Evolutionary conservation across 1,140 invertebrate species (phyloP).

Genomic region (Carcinoscorpius rotundicauda): DNA sequence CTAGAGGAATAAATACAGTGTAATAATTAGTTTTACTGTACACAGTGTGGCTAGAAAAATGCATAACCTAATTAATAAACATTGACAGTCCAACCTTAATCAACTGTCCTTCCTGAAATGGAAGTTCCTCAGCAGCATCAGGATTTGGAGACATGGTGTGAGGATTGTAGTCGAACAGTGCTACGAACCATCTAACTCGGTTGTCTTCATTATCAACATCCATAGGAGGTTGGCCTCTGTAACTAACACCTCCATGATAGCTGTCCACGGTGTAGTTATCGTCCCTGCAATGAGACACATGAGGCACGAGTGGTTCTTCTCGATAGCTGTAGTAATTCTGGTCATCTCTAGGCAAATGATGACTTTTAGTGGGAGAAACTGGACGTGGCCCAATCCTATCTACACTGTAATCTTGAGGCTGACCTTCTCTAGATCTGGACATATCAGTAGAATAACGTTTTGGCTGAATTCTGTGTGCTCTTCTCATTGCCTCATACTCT

Average conservation of each 20-base stretch:
- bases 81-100: constrained; percentile 59
- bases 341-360: too few species aligned
- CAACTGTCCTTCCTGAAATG: constrained; percentile 90
- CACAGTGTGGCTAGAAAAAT: too few species aligned
- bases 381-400: not conserved
- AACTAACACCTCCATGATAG: constrained; percentile 21
- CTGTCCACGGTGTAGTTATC: constrained; percentile 23
- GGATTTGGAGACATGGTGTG: constrained; percentile 97
- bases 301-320: not conserved
- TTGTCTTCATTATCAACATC: constrained; percentile 11
- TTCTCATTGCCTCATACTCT: constrained; percentile 9
- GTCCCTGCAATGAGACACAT: not conserved
- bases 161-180: constrained; percentile 94
- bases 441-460: not conserved
- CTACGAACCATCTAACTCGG: constrained; percentile 63
- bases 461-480: not conserved
- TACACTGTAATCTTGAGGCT: too few species aligned
- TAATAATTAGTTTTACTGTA: too few species aligned
- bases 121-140: constrained; percentile 89
- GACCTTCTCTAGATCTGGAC: not conserved
- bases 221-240: constrained; percentile 23
- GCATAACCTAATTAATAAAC: too few species aligned
- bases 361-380: not conserved
- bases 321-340: not conserved
- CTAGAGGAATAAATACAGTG: too few species aligned